Evolutionary conservation across 2,888 invertebrate species (phyloP).

Genomic region (Brachyptera putata): DNA sequence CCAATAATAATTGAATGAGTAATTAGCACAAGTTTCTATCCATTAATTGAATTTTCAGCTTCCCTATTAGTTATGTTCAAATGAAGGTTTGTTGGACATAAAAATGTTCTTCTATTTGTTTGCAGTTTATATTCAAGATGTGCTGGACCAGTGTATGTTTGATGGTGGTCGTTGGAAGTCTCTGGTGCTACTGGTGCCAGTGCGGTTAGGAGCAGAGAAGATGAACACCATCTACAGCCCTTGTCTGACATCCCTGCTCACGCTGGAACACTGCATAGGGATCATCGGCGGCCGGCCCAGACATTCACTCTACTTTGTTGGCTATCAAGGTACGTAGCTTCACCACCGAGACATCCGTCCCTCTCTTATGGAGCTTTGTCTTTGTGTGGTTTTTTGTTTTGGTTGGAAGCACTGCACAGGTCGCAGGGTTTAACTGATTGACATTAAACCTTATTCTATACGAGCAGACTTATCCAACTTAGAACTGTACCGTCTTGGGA

Average conservation of each 20-base stretch:
- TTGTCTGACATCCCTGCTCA: conserved; percentile 74
- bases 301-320: conserved; percentile 90
- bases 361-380: no score
- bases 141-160: conserved; percentile 60
- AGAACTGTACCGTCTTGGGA: no score
- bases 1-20: no score
- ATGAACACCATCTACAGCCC: conserved; percentile 80
- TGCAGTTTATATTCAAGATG: conserved; percentile 74
- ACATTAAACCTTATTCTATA: neutral
- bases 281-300: conserved; percentile 90
- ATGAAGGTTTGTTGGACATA: no score
- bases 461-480: no score
- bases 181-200: conserved; percentile 76
- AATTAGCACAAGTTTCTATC: no score
- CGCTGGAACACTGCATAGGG: conserved; percentile 79
- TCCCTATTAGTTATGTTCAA: no score
- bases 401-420: no score
- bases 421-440: neutral
- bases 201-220: conserved; percentile 81
- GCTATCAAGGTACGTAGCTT: conserved; percentile 67
- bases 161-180: conserved; percentile 59
- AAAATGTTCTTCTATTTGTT: no score
- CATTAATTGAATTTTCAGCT: no score
- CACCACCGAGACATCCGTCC: no score
- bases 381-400: no score